Base-by-base conservation (phyloP, 2,888 invertebrate species). In the Aromia moschata region DNA sequence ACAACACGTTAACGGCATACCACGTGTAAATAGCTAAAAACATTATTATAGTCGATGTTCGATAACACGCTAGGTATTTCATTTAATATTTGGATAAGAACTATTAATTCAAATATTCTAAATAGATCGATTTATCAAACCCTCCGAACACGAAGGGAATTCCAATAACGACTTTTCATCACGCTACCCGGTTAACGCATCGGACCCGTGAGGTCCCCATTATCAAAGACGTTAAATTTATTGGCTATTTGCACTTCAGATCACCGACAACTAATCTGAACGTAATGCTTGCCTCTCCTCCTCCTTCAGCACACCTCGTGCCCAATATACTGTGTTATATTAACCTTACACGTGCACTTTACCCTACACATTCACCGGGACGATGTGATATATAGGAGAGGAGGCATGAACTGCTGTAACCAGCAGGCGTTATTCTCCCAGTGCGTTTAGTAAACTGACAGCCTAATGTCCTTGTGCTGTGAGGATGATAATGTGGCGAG, bases 181-280 rank as follows among this genome's bases (percentile, higher is more conserved):
- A 56, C 57, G 57, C 45, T 45, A 56, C 54, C 46, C 14, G 37
- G 38, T 49, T 55, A 57, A 49, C 49, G 53, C 52, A 58, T 58
- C 41, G 56, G 43, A 51, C 41, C n/a, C 20, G 49, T 37, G 41
- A 58, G 51, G 36, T 49, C 20, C 52, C n/a, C 49, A 54, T 56
- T 65, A 65, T 62, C 62, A 60, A 60, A 60, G 60, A 55, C 59
- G 51, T 60, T 47, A 55, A 57, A 65, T 62, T 65, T 65, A 62
- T 65, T 51, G 55, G 53, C 60, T 60, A 62, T 65, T 65, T 60
- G 54, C 65, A 58, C 60, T 55, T 57, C 53, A 38, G 41, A 45
- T 58, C 58, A 52, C 46, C 40, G 49, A 31, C 56, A 41, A 54
- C 52, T 58, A 53, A 64, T 58, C 49, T 38, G 38, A 55, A 45